A percentile compares a stretch with the other conserved stretches of the same genome.
Evolutionary conservation across 2,113 vertebrate species (phyloP).

Genomic region (Aspidoscelis tigris): DNA sequence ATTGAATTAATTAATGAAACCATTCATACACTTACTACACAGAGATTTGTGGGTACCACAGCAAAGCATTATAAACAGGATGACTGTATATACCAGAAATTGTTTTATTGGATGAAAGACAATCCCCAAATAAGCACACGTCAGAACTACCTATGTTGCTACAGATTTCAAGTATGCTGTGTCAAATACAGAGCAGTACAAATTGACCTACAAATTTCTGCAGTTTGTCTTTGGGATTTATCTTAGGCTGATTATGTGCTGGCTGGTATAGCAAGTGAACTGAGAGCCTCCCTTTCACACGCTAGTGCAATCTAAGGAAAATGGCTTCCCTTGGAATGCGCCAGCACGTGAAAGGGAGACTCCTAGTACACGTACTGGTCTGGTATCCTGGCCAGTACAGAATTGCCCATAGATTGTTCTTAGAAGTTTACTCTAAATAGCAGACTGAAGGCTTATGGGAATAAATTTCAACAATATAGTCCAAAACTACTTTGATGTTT

Average conservation of each 20-base stretch:
- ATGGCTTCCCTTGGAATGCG: too few species aligned
- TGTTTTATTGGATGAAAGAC: background rate
- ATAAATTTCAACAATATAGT: background rate
- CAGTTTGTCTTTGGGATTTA: background rate
- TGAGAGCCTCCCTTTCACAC: too few species aligned
- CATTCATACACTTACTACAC: too few species aligned
- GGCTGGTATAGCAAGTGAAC: too few species aligned
- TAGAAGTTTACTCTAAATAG: background rate
- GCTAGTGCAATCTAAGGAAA: too few species aligned
- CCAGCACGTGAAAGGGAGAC: too few species aligned
- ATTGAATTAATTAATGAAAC: too few species aligned
- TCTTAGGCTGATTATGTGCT: background rate
- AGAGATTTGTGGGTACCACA: too few species aligned
- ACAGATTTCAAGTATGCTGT: background rate
- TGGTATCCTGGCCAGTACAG: too few species aligned
- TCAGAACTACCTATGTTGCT: background rate
- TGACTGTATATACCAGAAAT: background rate
- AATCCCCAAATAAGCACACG: background rate
- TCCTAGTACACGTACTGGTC: too few species aligned
- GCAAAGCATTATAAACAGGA: too few species aligned
- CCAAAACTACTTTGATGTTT: background rate
- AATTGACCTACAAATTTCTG: background rate
- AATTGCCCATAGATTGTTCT: background rate
- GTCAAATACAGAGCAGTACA: background rate
- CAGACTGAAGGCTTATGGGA: background rate